Evolutionary conservation across 2,113 vertebrate genomes (phyloP).

Genomic region (Eclectus roratus): DNA sequence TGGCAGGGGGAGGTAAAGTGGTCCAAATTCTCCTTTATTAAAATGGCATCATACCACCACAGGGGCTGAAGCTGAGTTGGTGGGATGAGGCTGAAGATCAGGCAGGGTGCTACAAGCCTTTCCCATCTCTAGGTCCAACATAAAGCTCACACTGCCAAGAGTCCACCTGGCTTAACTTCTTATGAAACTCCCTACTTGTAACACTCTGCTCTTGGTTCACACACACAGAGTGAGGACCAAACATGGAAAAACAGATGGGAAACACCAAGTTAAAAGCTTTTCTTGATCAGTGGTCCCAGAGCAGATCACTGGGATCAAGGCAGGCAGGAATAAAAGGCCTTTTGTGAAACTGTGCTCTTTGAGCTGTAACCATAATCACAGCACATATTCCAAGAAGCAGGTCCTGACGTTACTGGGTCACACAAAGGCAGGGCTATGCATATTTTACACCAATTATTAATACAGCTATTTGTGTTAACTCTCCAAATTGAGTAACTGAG

Average conservation of each 20-base stretch:
- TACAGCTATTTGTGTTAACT: neutral
- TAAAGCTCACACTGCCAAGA: neutral
- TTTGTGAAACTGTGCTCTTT: neutral
- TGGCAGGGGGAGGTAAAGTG: neutral
- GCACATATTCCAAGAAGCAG: neutral
- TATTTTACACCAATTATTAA: neutral
- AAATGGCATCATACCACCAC: neutral
- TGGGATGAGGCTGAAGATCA: neutral
- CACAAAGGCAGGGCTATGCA: neutral
- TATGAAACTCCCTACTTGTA: neutral
- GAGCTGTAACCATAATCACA: neutral
- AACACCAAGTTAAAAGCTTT: neutral
- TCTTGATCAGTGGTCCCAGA: neutral
- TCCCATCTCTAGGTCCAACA: neutral
- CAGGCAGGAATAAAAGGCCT: neutral
- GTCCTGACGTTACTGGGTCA: neutral
- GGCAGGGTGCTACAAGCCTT: neutral
- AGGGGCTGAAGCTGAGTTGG: neutral
- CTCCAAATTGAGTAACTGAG: neutral
- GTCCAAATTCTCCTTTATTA: neutral
- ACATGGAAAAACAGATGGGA: fast-evolving
- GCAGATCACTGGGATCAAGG: neutral
- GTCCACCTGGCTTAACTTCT: neutral
- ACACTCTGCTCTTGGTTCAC: neutral
- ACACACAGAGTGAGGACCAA: fast-evolving